Percentiles rank a stretch among this genome's conserved stretches.
These are phyloP conservation scores for human DNA, from an alignment of 2,113 vertebrate genomes.

Conservation along the genomic window GRCh38 chr18:48900501-48901000, in stretches of 20 bases:
- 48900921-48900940: background rate
- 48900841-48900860: background rate
- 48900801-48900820: background rate
- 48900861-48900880: background rate
- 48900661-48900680: background rate
- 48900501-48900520: background rate
- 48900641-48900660: background rate
- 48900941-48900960: background rate
- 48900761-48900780: conserved; percentile 1
- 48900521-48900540: background rate
- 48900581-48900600: background rate
- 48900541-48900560: background rate
- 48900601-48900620: background rate
- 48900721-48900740: background rate
- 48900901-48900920: background rate
- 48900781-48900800: background rate
- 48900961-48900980: background rate
- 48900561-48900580: background rate
- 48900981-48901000: background rate
- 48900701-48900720: background rate
- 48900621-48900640: background rate
- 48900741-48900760: background rate
- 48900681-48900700: background rate
- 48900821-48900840: background rate
- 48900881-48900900: background rate